Conservation (phyloP, 53 echinoderm and acorn worm species). For the Crossaster papposus region DNA sequence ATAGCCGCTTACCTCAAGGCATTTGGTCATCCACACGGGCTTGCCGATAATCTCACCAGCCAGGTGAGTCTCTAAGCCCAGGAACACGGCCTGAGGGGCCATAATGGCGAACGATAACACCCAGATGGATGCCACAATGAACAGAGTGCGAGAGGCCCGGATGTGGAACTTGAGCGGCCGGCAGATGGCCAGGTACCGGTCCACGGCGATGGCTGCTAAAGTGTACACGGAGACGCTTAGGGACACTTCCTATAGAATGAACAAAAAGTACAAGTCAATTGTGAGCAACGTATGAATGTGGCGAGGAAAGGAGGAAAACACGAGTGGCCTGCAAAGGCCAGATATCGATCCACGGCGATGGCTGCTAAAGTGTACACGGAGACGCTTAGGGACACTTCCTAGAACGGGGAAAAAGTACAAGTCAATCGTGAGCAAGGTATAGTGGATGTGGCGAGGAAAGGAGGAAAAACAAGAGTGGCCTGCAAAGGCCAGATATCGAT, state of each 20-base stretch:
- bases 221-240: constrained; percentile 89
- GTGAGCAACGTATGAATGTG: constrained; percentile 41
- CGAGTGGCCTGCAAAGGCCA: constrained; percentile 90
- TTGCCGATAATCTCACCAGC: background rate
- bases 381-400: constrained; percentile 82
- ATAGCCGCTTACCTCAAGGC: constrained; percentile 72
- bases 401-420: background rate
- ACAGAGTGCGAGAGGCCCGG: constrained; percentile 82
- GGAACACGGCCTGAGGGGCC: constrained; percentile 57
- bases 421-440: background rate
- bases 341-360: constrained; percentile 90
- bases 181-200: constrained; percentile 95
- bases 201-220: constrained; percentile 85
- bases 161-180: constrained; percentile 90
- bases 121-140: constrained; percentile 84
- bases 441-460: background rate
- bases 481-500: constrained; percentile 82
- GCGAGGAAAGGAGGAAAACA: constrained; percentile 50
- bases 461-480: background rate
- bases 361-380: constrained; percentile 87
- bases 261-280: too few relatives aligned
- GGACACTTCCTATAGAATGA: background rate
- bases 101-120: constrained; percentile 72
- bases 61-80: background rate
- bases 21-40: constrained; percentile 68